These are phyloP conservation scores for Coptodon bakossiorum DNA, from an alignment of 2,113 vertebrate species.

Conservation along the genomic window DNA sequence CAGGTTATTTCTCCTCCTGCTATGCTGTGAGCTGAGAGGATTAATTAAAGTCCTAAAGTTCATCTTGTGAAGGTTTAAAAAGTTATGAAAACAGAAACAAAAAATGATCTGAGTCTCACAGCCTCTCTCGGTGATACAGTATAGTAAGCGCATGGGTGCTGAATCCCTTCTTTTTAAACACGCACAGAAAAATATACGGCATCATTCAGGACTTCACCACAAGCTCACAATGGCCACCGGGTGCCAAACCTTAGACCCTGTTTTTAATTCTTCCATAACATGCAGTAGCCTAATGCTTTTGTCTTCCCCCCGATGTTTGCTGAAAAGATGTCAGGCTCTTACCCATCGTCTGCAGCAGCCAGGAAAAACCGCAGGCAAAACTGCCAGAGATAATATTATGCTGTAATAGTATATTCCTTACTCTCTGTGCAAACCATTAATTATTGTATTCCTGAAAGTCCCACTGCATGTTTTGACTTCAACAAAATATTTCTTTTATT, in stretches of 20 bases:
- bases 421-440: conserved; percentile 19
- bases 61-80: background rate
- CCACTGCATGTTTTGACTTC: conserved; percentile 5
- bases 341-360: background rate
- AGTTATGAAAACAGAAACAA: background rate
- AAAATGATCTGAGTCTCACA: background rate
- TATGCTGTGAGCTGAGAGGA: background rate
- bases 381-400: conserved; percentile 47
- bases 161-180: background rate
- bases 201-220: background rate
- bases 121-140: background rate
- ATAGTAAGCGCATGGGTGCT: background rate
- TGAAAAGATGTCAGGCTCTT: background rate
- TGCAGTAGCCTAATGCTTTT: background rate
- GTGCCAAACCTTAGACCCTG: background rate
- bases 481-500: conserved; percentile 4
- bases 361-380: background rate
- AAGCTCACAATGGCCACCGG: background rate
- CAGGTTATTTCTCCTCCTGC: background rate
- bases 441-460: conserved; percentile 14
- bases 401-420: conserved; percentile 22
- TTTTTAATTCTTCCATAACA: background rate
- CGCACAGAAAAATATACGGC: background rate
- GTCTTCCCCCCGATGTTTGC: background rate
- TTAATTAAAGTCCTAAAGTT: background rate